These are phyloP conservation scores for Carlito syrichta DNA, from an alignment of 2,113 vertebrate species.

Conservation along the genomic window DNA sequence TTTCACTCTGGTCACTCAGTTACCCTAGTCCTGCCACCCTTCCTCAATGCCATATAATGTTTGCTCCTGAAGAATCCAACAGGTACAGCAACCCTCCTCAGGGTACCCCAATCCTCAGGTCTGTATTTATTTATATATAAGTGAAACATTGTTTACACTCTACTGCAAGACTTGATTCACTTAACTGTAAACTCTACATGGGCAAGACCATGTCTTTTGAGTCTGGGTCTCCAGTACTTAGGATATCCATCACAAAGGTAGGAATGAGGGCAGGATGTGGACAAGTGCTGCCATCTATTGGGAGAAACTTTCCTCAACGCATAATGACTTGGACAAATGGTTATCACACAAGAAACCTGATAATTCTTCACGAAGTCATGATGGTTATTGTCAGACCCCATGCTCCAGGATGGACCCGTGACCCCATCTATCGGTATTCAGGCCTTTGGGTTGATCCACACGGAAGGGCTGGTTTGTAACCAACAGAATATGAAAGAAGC, in stretches of 20 bases:
- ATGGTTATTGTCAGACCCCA: not conserved
- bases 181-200: not conserved
- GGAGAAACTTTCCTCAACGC: not conserved
- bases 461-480: not conserved
- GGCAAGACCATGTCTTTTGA: not conserved
- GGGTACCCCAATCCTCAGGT: not conserved
- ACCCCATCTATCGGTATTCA: not conserved
- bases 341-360: not conserved
- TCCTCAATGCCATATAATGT: not conserved
- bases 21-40: not conserved
- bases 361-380: not conserved
- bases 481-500: not conserved
- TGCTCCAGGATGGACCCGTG: not conserved
- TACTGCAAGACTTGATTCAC: not conserved
- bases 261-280: not conserved
- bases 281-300: conserved; percentile 53
- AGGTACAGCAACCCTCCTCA: not conserved
- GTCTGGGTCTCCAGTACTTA: not conserved
- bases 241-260: not conserved
- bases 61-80: not conserved
- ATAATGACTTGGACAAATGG: not conserved
- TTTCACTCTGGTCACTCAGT: not conserved
- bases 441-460: not conserved
- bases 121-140: not conserved
- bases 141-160: not conserved